A percentile compares a stretch with the other conserved stretches of the same genome.
Conservation (phyloP, 2,113 vertebrate genomes). For the Gyps fulvus region DNA sequence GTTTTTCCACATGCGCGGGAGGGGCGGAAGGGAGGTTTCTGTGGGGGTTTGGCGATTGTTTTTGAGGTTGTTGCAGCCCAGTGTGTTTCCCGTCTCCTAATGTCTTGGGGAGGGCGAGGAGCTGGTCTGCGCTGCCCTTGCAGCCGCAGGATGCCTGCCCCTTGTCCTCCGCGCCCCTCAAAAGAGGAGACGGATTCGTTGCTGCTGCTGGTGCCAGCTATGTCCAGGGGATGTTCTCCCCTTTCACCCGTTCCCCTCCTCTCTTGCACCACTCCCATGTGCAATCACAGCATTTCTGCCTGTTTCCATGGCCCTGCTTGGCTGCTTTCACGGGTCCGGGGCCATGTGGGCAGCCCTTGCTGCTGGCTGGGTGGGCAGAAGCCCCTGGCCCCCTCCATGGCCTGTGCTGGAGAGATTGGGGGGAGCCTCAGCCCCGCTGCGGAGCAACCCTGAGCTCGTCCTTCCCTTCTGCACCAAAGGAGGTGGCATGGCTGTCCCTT, state of each 20-base stretch:
- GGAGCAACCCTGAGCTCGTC: background rate
- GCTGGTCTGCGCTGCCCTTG: rapidly evolving
- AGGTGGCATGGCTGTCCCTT: background rate
- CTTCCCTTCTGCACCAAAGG: too few relatives aligned
- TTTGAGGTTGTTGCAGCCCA: background rate
- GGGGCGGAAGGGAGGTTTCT: background rate
- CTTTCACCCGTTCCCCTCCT: background rate
- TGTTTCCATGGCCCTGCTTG: background rate
- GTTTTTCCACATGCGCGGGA: background rate
- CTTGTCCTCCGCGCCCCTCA: background rate
- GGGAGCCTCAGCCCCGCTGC: background rate
- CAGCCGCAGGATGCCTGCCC: background rate
- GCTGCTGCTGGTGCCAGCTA: background rate
- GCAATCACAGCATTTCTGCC: background rate
- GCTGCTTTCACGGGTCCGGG: background rate
- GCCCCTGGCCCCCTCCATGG: too few relatives aligned
- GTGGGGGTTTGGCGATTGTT: rapidly evolving
- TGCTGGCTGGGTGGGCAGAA: background rate
- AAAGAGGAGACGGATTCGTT: rapidly evolving
- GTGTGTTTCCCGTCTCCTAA: background rate
- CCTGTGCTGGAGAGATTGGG: background rate
- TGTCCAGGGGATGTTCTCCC: background rate
- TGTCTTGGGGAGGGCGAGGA: rapidly evolving
- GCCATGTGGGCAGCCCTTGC: background rate
- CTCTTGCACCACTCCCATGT: background rate